Evolutionary conservation across 2,113 vertebrate species (phyloP), one percentile per base, ranked within the genome.

Genomic region (Gorsachius goisagi): DNA sequence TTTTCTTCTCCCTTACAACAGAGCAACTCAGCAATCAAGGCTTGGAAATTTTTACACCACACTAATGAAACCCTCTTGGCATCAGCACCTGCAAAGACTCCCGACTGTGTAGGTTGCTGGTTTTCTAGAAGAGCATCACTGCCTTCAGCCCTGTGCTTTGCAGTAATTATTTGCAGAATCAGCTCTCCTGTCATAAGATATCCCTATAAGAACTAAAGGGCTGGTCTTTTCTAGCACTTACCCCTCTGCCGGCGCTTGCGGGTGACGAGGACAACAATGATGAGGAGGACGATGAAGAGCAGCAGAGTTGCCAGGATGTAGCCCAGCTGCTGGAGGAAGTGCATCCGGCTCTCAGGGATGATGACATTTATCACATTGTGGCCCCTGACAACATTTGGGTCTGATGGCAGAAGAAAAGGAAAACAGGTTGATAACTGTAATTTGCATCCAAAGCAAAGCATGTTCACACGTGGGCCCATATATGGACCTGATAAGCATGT

Each of bases 251-350:
- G 98, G 92, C 97, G 98, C 86, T 96, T 96, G n/a, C 98, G 98
- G 7, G 98, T 98, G 91, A 99, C 75, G 47, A 99, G 95, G 26
- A 98, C 84, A 15, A 98, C 97, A 0, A 98, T 96, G 76, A 99
- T 97, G 35, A 99, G 97, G 66, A 99, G 94, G 37, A 99, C 82
- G 9, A 98, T 85, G 93, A 99, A 98, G 75, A 99, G 98, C 41
- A 99, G 89, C 85, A 99, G 98, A 0, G 98, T 98, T 9, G 98
- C 99, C 98, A 99, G 97, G 97, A 99, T 96, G 84, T 99, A 99
- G 75, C 99, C 99, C 96, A 99, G 94, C 97, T 99, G 99, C 96
- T 99, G 99, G 97, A 99, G 97, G 44, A 99, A 99, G 82, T 99
- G 98, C 50, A 98, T 68, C 12, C 98, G 97, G 82, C 98, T 95